Base-by-base conservation (phyloP, 1,140 invertebrate genomes). In the Ceratina japonica region DNA sequence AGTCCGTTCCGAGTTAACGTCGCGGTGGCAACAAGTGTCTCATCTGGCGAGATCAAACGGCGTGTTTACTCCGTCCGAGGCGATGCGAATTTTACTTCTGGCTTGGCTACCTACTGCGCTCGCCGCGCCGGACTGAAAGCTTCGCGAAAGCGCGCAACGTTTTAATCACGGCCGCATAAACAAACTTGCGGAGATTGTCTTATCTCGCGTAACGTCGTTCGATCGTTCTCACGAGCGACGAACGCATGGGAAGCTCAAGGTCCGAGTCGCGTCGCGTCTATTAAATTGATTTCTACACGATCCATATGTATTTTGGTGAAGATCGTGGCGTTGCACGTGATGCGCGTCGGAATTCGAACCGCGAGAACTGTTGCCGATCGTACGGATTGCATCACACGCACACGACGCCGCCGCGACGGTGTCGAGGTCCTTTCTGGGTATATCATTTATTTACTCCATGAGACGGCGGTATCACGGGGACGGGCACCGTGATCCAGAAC, bases 11-110 rank as follows among this genome's bases (percentile, higher is more conserved):
- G 7, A 20, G 22, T 22, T 2, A 12, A 27, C 1, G 22, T 13
- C 1, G 66, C 44, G 15, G 16, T 54, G 4, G 68, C 75, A 77
- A 77, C 75, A 77, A 77, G 75, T 77, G 68, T 71, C n/a, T 58
- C 15, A 4, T 37, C 24, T 44, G 3, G 5, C 37, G 31, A n/a
- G 13, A 20, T 52, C 61, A 18, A 69, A 61, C n/a, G 22, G 15
- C 15, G 24, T n/a, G 44, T 76, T 51, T 15, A 44, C 37, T 20
- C 51, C 66, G 31, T 54, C 20, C 24, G 44, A 18, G 20, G 1
- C 52, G 68, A 27, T 22, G 12, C n/a, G 58, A 77, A 71, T 71
- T 71, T 27, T 7, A 13, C 22, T 18, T 31, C 27, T 31, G 4
- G 8, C 8, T n/a, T n/a, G n/a, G n/a, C n/a, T n/a, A n/a, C n/a